Conservation (phyloP, 2,113 vertebrate species). For the Sander lucioperca region DNA sequence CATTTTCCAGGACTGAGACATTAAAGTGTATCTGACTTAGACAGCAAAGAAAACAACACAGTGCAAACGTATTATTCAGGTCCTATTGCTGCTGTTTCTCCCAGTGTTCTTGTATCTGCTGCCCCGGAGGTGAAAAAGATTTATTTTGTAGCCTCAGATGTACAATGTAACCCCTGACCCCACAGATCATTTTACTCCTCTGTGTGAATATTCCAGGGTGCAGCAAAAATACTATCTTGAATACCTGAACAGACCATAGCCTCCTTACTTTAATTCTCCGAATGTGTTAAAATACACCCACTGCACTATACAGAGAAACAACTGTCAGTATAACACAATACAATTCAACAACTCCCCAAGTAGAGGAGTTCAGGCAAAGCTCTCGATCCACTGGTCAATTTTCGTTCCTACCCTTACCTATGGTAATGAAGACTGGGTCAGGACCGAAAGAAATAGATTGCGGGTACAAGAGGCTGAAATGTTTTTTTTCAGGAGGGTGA, state of each 20-base stretch:
- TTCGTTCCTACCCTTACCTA: too few relatives aligned
- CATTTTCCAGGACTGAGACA: constrained; percentile 24
- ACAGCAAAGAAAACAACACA: constrained; percentile 25
- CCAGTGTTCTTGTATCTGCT: constrained; percentile 26
- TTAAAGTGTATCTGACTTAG: constrained; percentile 28
- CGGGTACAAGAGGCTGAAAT: too few relatives aligned
- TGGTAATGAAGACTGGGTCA: too few relatives aligned
- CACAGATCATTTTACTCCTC: constrained; percentile 29
- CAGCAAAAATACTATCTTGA: constrained; percentile 3
- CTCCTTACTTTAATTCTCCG: neutral
- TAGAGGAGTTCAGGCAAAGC: too few relatives aligned
- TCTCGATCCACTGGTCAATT: too few relatives aligned
- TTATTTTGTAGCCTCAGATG: constrained; percentile 33
- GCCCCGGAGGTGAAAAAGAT: constrained; percentile 41
- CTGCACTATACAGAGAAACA: neutral
- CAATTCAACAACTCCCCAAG: neutral
- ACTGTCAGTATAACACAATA: neutral
- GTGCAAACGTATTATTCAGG: constrained; percentile 54
- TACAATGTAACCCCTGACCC: constrained; percentile 16
- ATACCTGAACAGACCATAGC: neutral
- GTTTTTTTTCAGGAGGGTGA: too few relatives aligned
- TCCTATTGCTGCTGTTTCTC: constrained; percentile 19
- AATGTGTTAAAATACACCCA: neutral
- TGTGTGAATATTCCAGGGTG: neutral
- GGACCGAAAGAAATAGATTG: too few relatives aligned